phyloP scores from a whole-genome alignment of 2,888 invertebrate genomes.

The Stomorhina lunata region DNA sequence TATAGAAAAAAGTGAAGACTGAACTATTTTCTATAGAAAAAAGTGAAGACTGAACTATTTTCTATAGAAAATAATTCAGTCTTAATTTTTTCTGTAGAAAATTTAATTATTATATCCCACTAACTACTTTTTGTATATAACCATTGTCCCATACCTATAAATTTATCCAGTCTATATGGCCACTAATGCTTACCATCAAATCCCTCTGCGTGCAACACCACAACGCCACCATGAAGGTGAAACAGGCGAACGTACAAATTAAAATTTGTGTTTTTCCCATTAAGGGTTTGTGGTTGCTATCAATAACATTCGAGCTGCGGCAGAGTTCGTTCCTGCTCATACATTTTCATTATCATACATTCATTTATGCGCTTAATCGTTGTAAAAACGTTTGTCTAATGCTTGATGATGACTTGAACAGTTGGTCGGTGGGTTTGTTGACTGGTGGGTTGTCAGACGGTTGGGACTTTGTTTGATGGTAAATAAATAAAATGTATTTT shows the following conservation, averaged over 20 bases:
- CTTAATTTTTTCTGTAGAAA: too few relatives aligned
- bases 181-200: neutral
- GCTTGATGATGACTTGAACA: neutral
- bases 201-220: too few relatives aligned
- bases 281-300: conserved; percentile 41
- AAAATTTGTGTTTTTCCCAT: conserved; percentile 29
- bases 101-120: too few relatives aligned
- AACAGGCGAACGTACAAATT: neutral
- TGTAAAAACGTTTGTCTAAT: neutral
- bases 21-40: too few relatives aligned
- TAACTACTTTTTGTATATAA: too few relatives aligned
- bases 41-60: too few relatives aligned
- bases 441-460: neutral
- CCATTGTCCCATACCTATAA: too few relatives aligned
- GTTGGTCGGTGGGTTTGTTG: neutral
- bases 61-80: too few relatives aligned
- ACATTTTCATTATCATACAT: conserved; percentile 22
- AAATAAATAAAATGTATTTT: conserved; percentile 24
- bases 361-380: conserved; percentile 26
- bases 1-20: too few relatives aligned
- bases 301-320: conserved; percentile 37
- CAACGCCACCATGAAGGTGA: neutral
- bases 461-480: too few relatives aligned
- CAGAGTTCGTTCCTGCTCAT: too few relatives aligned
- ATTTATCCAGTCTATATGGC: too few relatives aligned